These are phyloP conservation scores for Amphimallon solstitiale DNA, from an alignment of 2,888 invertebrate genomes.

Conservation along the genomic window DNA sequence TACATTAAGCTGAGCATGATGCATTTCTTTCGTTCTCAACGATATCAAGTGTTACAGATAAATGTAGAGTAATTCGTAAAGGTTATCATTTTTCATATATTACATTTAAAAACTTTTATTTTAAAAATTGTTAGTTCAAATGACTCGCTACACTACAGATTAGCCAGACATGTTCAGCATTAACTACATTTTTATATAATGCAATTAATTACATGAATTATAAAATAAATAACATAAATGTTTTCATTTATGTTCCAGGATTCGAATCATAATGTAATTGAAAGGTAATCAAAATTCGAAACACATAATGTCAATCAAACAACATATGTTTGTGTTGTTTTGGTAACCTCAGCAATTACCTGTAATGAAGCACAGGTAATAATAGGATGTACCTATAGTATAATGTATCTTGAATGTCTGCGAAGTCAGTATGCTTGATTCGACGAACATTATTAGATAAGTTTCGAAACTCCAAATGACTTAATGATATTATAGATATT, in stretches of 20 bases:
- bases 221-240: neutral
- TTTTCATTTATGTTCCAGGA: neutral
- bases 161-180: no score
- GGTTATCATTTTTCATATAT: no score
- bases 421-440: neutral
- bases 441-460: neutral
- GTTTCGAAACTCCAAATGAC: conserved; percentile 1
- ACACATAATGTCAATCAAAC: neutral
- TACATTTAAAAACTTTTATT: no score
- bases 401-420: neutral
- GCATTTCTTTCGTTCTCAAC: no score
- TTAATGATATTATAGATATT: neutral
- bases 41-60: no score
- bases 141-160: no score
- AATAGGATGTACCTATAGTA: no score
- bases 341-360: neutral
- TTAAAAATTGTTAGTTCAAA: no score
- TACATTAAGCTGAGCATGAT: no score
- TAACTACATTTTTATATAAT: no score
- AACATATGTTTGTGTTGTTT: neutral
- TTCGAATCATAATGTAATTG: neutral
- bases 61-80: no score
- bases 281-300: neutral
- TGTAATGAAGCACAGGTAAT: neutral
- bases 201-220: no score